Base-by-base conservation (phyloP, 2,888 invertebrate species). In the Torymus auratus region DNA sequence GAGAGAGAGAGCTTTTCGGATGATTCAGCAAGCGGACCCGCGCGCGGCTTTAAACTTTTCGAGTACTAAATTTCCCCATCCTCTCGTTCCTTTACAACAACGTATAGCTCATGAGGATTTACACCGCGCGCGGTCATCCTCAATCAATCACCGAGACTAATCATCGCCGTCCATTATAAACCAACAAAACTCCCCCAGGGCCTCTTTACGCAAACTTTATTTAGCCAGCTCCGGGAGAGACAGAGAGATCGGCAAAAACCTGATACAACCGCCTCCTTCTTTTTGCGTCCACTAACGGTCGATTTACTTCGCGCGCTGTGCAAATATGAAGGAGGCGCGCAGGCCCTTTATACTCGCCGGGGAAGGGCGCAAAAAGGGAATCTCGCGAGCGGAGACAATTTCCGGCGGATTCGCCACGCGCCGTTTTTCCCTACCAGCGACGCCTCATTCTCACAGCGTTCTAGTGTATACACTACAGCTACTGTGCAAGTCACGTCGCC, bases 341-440 rank as follows among this genome's bases (percentile, higher is more conserved):
- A 28, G 4, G 41, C 41, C 41, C 41, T 41, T 41, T 41, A 41
- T 41, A 41, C 41, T 41, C 41, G 7, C 41, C 41, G 7, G 41
- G 7, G 28, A 28, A 41, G 41, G 41, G 41, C 7, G 7, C 41
- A 41, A 60, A 15, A 13, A 53, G 5, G 17, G 75, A 41, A 41
- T 41, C 15, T 11, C 15, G 50, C 52, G 50, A 2, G 62, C 71
- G 56, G 67, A 87, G 87, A 90, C 87, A 89, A 90, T 90, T 90
- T 90, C 90, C 89, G 89, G 88, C 84, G 82, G 86, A 90, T 90
- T 90, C 88, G 88, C 78, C 84, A 84, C 81, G 72, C 78, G 17
- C 3, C 86, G 88, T 89, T 88, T 89, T 89, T 85, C 80, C 70
- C 55, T 53, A 12, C 11, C 1, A 7, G 7, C 17, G 1, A 23